Evolutionary conservation across 2,113 vertebrate genomes (phyloP).

Genomic region (Phalacrocorax brasilianus): DNA sequence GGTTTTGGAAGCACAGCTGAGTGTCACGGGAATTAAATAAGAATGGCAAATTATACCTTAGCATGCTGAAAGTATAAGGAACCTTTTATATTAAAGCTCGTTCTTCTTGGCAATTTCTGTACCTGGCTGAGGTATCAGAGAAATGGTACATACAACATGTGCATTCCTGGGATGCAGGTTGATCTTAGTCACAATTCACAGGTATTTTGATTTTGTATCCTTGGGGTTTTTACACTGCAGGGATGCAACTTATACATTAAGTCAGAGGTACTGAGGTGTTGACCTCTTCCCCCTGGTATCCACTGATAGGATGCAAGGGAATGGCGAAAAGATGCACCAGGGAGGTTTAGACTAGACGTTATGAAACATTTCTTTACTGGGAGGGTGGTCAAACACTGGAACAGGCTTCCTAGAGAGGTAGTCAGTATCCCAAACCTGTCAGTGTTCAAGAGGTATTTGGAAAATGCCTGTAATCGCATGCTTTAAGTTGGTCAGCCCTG

Average conservation of each 20-base stretch:
- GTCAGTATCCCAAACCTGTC: too few species aligned
- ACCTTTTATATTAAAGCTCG: accelerated
- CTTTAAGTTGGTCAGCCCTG: neutral
- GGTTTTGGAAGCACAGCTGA: neutral
- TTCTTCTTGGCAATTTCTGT: neutral
- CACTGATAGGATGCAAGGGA: neutral
- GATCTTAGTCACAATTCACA: neutral
- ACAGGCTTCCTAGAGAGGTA: neutral
- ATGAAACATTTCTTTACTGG: neutral
- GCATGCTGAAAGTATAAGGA: neutral
- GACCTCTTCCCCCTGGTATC: neutral
- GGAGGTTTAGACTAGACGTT: too few species aligned
- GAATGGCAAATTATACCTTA: neutral
- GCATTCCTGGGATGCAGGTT: neutral
- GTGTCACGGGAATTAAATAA: neutral
- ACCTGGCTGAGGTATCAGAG: neutral
- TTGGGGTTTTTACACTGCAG: neutral
- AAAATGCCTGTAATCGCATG: neutral
- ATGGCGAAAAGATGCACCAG: too few species aligned
- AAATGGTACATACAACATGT: neutral
- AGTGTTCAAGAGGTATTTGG: neutral
- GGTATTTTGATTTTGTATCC: neutral
- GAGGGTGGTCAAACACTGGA: neutral
- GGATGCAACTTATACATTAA: neutral
- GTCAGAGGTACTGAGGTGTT: neutral